These are phyloP conservation scores for Nebria brevicollis DNA, from an alignment of 2,888 invertebrate genomes.

Conservation along the genomic window DNA sequence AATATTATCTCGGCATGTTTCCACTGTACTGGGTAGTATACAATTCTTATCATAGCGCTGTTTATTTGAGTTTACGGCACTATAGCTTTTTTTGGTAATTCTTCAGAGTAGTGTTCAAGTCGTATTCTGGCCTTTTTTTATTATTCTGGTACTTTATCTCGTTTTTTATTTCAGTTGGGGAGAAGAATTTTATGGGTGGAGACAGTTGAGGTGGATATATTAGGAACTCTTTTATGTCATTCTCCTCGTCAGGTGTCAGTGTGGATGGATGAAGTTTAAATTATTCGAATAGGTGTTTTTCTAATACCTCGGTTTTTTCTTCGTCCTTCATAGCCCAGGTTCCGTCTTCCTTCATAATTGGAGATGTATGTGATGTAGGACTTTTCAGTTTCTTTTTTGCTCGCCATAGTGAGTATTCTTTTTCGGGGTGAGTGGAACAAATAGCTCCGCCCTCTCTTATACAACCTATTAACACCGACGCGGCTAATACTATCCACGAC, in stretches of 20 bases:
- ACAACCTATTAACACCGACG: too few species aligned
- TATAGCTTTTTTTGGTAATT: background rate
- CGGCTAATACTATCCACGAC: too few species aligned
- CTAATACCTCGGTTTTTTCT: slow-evolving; percentile 50
- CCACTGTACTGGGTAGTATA: background rate
- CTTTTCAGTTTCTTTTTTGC: background rate
- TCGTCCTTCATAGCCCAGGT: slow-evolving; percentile 48
- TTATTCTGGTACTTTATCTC: background rate
- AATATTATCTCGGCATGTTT: background rate
- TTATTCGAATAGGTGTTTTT: slow-evolving; percentile 46
- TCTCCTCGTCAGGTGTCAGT: background rate
- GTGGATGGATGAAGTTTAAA: slow-evolving; percentile 46
- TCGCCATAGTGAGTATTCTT: background rate
- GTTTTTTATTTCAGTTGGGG: background rate
- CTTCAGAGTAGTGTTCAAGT: background rate
- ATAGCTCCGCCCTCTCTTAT: too few species aligned
- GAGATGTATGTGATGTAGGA: slow-evolving; percentile 38
- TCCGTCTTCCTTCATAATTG: slow-evolving; percentile 44
- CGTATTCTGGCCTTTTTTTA: background rate
- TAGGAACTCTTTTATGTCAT: background rate
- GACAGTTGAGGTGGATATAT: background rate
- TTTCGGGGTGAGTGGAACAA: background rate
- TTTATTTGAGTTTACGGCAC: background rate
- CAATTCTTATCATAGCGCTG: background rate
- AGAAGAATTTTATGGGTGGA: background rate